phyloP scores from a whole-genome alignment of 2,797 vertebrate genomes.

The Malacoctenus gilli region DNA sequence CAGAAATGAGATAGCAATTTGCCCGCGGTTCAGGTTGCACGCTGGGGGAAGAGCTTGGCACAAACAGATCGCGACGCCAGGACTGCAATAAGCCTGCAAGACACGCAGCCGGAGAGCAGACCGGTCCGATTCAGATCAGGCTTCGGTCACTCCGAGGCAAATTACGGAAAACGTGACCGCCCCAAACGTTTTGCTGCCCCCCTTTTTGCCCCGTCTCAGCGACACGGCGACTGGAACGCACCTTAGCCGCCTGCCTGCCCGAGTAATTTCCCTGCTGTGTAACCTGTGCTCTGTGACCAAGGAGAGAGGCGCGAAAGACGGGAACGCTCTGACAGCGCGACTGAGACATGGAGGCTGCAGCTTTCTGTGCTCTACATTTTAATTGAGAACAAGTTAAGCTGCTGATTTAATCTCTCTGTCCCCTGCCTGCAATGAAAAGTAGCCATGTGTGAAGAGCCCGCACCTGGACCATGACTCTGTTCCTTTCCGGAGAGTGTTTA shows the following conservation, averaged over 20 bases:
- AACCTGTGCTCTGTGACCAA: no score
- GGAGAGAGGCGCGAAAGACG: no score
- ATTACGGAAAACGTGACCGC: neutral
- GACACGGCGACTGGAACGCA: no score
- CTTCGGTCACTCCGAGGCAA: conserved; percentile 10
- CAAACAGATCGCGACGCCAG: neutral
- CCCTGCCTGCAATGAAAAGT: conserved; percentile 41
- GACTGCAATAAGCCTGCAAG: neutral
- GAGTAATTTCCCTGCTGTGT: no score
- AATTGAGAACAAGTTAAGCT: conserved; percentile 64
- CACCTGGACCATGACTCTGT: conserved; percentile 37
- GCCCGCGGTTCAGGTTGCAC: neutral
- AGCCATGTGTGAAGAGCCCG: conserved; percentile 50
- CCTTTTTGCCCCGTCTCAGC: no score
- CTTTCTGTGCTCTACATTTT: conserved; percentile 52
- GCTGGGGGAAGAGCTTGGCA: neutral
- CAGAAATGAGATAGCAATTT: conserved; percentile 21
- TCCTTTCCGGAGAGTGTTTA: conserved; percentile 40
- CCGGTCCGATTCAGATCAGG: neutral
- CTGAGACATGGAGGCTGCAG: conserved; percentile 1
- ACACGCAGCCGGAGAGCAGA: conserved; percentile 6
- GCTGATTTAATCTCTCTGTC: conserved; percentile 62
- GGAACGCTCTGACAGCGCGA: neutral
- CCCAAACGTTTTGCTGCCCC: no score
- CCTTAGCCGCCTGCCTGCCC: no score